Evolutionary conservation across 2,797 vertebrate genomes (phyloP), one percentile per base, ranked within the genome.

Genomic region (Muscicapa striata): DNA sequence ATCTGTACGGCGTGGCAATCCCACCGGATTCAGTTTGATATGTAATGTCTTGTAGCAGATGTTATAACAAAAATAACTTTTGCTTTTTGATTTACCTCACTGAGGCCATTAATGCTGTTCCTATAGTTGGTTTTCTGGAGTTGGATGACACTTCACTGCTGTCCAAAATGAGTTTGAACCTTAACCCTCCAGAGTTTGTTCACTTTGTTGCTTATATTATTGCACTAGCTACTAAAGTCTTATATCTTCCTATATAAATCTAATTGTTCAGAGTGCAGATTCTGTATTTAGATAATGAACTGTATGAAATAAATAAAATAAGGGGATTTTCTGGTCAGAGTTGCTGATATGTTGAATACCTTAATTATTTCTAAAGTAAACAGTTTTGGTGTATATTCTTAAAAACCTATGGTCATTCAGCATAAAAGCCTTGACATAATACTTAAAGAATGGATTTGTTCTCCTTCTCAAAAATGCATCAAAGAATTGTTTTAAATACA

Each of bases 231-330:
- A 95, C 95, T 91, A 95, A 94, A 96, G 94, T 96, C 97, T 97
- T 87, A 94, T 73, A 84, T 91, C 94, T 94, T 96, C 92, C 97
- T 96, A 96, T 90, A 83, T 91, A 97, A 97, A 94, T 84, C 96
- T 95, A 97, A 91, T 84, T 91, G 87, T 96, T 97, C 97, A 95
- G 94, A 96, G 93, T 96, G 91, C 96, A 87, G 73, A 93, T 96
- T 96, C 96, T 96, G 79, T 66, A 61, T 95, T 95, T 95, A 96
- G 96, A 96, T 96, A 94, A 96, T 97, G 96, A 96, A 95, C 57
- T 77, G 90, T 97, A 97, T 97, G 97, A 97, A 98, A 98, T 98
- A 98, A 98, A 98, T 98, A 98, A 98, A 97, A 94, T 92, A 89
- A 92, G 94, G 87, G 84, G 15, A 83, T 87, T 93, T 93, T 93